phyloP scores from a whole-genome alignment of 1,140 invertebrate species.

The Trialeurodes vaporariorum region DNA sequence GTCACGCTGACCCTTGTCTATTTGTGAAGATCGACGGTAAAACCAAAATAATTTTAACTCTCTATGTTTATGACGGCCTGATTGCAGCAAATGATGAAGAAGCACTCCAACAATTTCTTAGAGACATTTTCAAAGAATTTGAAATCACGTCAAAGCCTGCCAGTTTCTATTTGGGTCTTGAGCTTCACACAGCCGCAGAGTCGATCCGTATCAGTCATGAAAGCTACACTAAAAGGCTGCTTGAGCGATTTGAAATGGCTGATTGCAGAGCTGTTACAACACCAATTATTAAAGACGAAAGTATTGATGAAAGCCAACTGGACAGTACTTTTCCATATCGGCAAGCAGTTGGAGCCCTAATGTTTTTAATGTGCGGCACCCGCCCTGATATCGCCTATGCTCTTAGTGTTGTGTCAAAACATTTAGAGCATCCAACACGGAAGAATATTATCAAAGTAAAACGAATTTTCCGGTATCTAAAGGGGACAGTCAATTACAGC shows the following conservation, averaged over 20 bases:
- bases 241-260: slow-evolving; percentile 29
- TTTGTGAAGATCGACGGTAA: neutral
- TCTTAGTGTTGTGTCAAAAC: slow-evolving; percentile 19
- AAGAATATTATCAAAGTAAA: slow-evolving; percentile 29
- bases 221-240: slow-evolving; percentile 29
- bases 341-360: slow-evolving; percentile 33
- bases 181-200: slow-evolving; percentile 1
- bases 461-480: slow-evolving; percentile 30
- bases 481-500: slow-evolving; percentile 25
- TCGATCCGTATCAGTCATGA: slow-evolving; percentile 28
- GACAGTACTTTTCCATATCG: slow-evolving; percentile 31
- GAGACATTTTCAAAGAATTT: slow-evolving; percentile 1
- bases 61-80: slow-evolving; percentile 20
- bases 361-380: slow-evolving; percentile 33
- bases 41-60: slow-evolving; percentile 11
- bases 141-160: slow-evolving; percentile 3
- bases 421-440: slow-evolving; percentile 30
- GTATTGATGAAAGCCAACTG: too few relatives aligned
- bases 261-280: slow-evolving; percentile 31
- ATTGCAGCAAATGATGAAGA: slow-evolving; percentile 14
- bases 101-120: slow-evolving; percentile 3
- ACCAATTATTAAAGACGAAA: too few relatives aligned
- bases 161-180: slow-evolving; percentile 1
- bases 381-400: slow-evolving; percentile 30
- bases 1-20: slow-evolving; percentile 11